A percentile compares a stretch with the other conserved stretches of the same genome.
Conservation (phyloP, 2,888 invertebrate species). For the Kuschelorhynchus macadamiae region DNA sequence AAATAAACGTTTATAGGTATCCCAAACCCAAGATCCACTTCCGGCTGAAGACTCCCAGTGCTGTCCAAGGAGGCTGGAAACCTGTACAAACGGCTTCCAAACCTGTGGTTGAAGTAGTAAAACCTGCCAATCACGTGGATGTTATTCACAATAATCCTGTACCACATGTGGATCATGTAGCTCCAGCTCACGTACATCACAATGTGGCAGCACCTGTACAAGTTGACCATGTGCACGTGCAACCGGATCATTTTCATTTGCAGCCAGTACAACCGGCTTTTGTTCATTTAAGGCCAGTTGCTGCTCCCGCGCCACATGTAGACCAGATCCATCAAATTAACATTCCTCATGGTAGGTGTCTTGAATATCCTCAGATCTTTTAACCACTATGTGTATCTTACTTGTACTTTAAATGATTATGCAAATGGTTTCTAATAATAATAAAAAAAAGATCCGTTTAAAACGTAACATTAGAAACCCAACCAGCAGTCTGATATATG, state of each 20-base stretch:
- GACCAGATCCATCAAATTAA: conserved; percentile 52
- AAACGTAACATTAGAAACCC: no score
- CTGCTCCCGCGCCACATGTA: conserved; percentile 40
- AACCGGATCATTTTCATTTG: conserved; percentile 37
- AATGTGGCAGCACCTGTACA: conserved; percentile 19
- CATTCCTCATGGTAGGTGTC: conserved; percentile 45
- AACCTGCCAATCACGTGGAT: conserved; percentile 33
- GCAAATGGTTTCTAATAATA: no score
- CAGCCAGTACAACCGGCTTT: conserved; percentile 31
- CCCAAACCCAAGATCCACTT: conserved; percentile 55
- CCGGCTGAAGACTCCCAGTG: conserved; percentile 50
- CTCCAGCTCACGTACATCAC: conserved; percentile 12
- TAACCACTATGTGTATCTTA: background rate
- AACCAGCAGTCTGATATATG: no score
- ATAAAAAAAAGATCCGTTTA: no score
- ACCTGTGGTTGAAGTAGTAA: conserved; percentile 36
- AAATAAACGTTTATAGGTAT: conserved; percentile 28
- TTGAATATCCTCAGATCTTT: no score
- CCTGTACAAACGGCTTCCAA: conserved; percentile 32
- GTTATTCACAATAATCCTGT: conserved; percentile 51
- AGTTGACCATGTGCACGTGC: conserved; percentile 34
- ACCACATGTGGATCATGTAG: conserved; percentile 53
- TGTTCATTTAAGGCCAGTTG: conserved; percentile 21
- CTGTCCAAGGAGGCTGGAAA: conserved; percentile 46
- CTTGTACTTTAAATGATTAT: no score